Conservation (phyloP, 2,888 invertebrate genomes). For the Nomada goodeniana region DNA sequence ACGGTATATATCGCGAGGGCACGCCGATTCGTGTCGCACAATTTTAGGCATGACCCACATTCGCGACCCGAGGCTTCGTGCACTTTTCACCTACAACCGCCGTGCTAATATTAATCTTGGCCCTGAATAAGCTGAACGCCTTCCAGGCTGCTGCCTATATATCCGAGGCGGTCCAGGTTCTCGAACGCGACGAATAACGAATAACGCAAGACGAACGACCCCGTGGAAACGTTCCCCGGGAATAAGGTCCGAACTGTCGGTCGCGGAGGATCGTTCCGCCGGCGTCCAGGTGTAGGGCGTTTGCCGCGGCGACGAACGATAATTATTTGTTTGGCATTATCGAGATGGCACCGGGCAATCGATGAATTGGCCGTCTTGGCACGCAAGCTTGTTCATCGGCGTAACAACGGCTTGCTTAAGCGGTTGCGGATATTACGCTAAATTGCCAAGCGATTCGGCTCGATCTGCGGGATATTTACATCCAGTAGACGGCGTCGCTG, state of each 20-base stretch:
- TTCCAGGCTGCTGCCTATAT: background rate
- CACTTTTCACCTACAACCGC: constrained; percentile 1
- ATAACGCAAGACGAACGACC: background rate
- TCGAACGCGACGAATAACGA: background rate
- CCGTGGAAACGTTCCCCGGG: background rate
- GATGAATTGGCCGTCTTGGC: constrained; percentile 21
- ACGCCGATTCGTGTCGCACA: background rate
- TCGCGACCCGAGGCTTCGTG: constrained; percentile 3
- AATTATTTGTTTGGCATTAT: constrained; percentile 27
- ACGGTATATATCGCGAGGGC: background rate
- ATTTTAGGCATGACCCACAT: constrained; percentile 24
- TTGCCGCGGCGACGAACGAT: constrained; percentile 13
- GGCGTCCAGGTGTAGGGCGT: background rate
- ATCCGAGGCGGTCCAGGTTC: background rate
- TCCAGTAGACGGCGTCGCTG: constrained; percentile 55
- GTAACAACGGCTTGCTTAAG: constrained; percentile 61
- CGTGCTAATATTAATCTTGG: constrained; percentile 24
- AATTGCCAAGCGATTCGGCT: constrained; percentile 72
- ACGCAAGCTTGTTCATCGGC: constrained; percentile 42
- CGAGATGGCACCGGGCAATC: constrained; percentile 21
- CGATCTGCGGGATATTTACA: constrained; percentile 72
- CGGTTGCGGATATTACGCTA: constrained; percentile 70
- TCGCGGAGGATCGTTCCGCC: background rate
- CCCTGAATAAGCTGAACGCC: background rate
- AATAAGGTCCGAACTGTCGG: constrained; percentile 2